Percentiles rank a stretch among this genome's conserved stretches.
phyloP scores from a whole-genome alignment of 2,888 invertebrate species.

The Ditula angustiorana region DNA sequence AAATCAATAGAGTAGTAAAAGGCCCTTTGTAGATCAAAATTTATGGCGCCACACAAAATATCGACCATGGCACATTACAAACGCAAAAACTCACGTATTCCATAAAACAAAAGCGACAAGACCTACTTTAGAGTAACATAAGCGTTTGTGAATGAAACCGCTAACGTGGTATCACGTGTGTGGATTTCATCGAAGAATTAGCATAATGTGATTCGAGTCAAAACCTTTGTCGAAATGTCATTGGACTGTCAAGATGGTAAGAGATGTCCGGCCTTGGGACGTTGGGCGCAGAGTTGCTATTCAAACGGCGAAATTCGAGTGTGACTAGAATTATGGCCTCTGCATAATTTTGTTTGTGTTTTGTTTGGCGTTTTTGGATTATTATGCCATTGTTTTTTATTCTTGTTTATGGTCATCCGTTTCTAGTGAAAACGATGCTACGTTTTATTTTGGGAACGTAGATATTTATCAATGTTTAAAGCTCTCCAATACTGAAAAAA shows the following conservation, averaged over 20 bases:
- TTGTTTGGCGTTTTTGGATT: neutral
- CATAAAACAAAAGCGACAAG: neutral
- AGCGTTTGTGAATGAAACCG: neutral
- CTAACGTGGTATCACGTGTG: constrained; percentile 13
- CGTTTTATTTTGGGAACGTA: too few species aligned
- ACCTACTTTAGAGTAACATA: neutral
- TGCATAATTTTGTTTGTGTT: neutral
- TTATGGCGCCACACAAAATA: constrained; percentile 28
- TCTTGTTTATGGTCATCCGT: too few species aligned
- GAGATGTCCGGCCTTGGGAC: constrained; percentile 11
- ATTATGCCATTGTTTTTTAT: too few species aligned
- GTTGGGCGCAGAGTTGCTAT: neutral
- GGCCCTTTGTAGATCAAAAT: constrained; percentile 16
- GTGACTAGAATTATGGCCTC: constrained; percentile 1
- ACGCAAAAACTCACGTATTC: neutral
- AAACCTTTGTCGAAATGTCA: constrained; percentile 30
- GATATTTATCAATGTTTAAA: too few species aligned
- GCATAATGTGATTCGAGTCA: constrained; percentile 32
- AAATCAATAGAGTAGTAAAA: constrained; percentile 34
- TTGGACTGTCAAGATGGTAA: constrained; percentile 22
- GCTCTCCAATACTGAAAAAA: too few species aligned
- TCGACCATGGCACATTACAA: neutral
- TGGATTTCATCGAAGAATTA: constrained; percentile 34
- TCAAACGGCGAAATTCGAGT: neutral
- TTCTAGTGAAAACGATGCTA: too few species aligned